These are phyloP conservation scores for Porites australiensis DNA, from an alignment of 64 coral and sea anemone species.

Conservation along the genomic window DNA sequence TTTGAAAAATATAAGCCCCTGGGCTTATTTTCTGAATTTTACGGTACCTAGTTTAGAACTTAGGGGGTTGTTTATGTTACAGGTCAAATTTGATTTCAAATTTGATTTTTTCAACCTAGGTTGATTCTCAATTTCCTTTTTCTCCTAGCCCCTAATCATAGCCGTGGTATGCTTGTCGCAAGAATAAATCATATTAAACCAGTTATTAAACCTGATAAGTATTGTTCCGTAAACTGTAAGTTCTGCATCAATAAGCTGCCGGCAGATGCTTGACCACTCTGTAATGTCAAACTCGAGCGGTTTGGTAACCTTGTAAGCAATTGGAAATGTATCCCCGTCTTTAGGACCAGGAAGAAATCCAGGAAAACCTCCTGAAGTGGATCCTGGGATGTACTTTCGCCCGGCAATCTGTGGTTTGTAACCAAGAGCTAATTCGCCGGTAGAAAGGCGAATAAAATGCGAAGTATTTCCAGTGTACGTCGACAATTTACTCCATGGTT, in stretches of 20 bases:
- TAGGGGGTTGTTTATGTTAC: no score
- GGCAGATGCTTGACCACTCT: conserved; percentile 39
- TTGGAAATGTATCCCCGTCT: conserved; percentile 35
- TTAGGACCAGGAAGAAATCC: conserved; percentile 40
- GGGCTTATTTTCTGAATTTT: no score
- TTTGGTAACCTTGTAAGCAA: background rate
- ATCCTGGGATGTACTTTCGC: conserved; percentile 36
- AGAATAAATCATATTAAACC: background rate
- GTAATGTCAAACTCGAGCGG: background rate
- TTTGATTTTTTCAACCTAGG: no score
- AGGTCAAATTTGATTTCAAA: no score
- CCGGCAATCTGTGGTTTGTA: conserved; percentile 37
- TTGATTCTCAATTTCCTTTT: no score
- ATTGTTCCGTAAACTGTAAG: conserved; percentile 35
- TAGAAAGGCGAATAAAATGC: background rate
- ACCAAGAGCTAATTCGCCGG: background rate
- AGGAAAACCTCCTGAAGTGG: conserved; percentile 43
- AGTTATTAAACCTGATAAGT: conserved; percentile 32
- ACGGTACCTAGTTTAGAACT: no score
- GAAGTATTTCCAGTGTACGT: background rate
- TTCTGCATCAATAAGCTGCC: conserved; percentile 32
- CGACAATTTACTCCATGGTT: background rate
- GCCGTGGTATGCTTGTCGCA: no score
- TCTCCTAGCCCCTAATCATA: no score
- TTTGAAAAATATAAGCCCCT: no score